Conservation (phyloP, 2,113 vertebrate genomes). For the Emydura subglobosa region DNA sequence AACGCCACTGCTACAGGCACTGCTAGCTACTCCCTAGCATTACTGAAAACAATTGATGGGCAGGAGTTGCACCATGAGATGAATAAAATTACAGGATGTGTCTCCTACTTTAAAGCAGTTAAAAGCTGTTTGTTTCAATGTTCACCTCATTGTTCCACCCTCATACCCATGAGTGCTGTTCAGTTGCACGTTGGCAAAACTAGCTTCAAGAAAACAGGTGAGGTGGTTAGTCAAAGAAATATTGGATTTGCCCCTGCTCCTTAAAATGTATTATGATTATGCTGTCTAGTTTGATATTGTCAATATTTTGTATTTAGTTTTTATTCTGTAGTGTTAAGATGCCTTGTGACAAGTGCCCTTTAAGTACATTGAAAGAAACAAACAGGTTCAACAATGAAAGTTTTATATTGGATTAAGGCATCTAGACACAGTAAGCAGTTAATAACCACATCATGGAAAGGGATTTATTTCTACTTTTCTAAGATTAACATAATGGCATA, state of each 20-base stretch:
- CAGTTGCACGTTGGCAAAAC: not conserved
- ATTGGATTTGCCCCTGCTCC: too few relatives aligned
- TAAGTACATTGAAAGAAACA: not conserved
- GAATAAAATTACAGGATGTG: not conserved
- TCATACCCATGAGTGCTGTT: not conserved
- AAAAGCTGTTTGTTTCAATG: not conserved
- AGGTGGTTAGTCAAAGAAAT: too few relatives aligned
- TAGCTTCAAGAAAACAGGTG: not conserved
- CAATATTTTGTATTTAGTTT: not conserved
- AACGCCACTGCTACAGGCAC: not conserved
- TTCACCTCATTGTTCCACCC: not conserved
- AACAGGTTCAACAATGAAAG: not conserved
- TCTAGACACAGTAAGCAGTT: accelerated
- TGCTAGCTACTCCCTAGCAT: not conserved
- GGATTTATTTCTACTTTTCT: not conserved
- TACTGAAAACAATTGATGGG: not conserved
- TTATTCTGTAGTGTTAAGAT: not conserved
- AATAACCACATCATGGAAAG: not conserved
- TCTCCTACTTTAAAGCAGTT: not conserved
- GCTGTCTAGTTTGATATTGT: too few relatives aligned
- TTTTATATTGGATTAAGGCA: not conserved
- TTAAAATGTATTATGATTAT: too few relatives aligned
- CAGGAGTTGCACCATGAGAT: not conserved
- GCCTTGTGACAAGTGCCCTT: not conserved
- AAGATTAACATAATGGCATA: not conserved